Conservation (phyloP, 2,797 vertebrate species). For the Hyperoplus lanceolatus region DNA sequence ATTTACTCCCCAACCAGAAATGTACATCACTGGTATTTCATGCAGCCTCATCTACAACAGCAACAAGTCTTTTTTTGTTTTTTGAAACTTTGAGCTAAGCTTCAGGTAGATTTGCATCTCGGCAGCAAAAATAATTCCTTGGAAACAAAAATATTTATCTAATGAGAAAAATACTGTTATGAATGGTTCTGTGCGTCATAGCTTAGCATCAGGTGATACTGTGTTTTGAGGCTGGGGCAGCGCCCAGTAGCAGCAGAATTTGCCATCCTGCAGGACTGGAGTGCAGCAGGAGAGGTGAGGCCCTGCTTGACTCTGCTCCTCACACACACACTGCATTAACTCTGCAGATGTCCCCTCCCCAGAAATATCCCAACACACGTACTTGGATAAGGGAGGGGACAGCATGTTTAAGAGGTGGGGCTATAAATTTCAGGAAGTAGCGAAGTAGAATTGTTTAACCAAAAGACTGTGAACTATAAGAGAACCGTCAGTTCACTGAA, state of each 20-base stretch:
- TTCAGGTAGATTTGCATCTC: slow-evolving; percentile 14
- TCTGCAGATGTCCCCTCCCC: slow-evolving; percentile 74
- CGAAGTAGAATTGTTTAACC: neutral
- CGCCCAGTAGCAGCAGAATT: slow-evolving; percentile 16
- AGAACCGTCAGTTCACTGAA: neutral
- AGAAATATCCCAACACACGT: slow-evolving; percentile 63
- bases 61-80: slow-evolving; percentile 26
- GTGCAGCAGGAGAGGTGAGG: slow-evolving; percentile 54
- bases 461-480: neutral
- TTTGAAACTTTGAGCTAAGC: slow-evolving; percentile 14
- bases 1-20: slow-evolving; percentile 21
- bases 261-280: slow-evolving; percentile 49
- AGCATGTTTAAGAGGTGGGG: slow-evolving; percentile 35
- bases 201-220: slow-evolving; percentile 49
- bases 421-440: slow-evolving; percentile 18
- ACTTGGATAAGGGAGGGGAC: slow-evolving; percentile 31
- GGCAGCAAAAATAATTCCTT: neutral
- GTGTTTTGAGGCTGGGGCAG: slow-evolving; percentile 24
- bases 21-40: slow-evolving; percentile 37
- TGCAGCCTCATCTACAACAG: slow-evolving; percentile 56
- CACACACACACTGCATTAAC: slow-evolving; percentile 63
- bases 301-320: slow-evolving; percentile 59
- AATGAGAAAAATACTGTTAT: slow-evolving; percentile 49
- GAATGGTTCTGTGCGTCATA: slow-evolving; percentile 16
- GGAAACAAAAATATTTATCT: slow-evolving; percentile 12